Conservation (phyloP, 2,888 invertebrate genomes). For the Clunio marinus region DNA sequence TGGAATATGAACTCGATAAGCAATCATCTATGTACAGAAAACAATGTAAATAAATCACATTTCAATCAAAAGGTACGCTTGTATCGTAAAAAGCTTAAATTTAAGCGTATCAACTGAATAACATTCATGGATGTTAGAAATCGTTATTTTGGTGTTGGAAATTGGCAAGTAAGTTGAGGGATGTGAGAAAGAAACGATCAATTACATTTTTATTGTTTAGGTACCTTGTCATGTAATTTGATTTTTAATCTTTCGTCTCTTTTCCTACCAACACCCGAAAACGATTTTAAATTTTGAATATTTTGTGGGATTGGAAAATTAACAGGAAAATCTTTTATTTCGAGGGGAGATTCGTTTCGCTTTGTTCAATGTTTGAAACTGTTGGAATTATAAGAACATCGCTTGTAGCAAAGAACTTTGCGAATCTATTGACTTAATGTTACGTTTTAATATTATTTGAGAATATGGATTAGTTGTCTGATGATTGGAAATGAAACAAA, state of each 20-base stretch:
- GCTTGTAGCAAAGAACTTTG: not conserved
- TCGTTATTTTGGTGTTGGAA: too few relatives aligned
- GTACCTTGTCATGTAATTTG: slow-evolving; percentile 38
- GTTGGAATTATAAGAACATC: not conserved
- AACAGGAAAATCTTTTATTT: not conserved
- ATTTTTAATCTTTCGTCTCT: slow-evolving; percentile 28
- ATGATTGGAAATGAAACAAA: not conserved
- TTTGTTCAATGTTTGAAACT: not conserved
- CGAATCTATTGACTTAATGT: slow-evolving; percentile 9
- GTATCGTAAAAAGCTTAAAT: too few relatives aligned
- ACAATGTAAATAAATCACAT: too few relatives aligned
- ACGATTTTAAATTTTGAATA: not conserved
- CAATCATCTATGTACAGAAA: too few relatives aligned
- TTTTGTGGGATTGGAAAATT: slow-evolving; percentile 22
- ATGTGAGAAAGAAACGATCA: slow-evolving; percentile 24
- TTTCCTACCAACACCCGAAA: not conserved
- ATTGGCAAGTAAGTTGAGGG: not conserved
- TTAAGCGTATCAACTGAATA: slow-evolving; percentile 24
- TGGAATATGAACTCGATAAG: too few relatives aligned
- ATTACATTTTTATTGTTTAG: slow-evolving; percentile 33
- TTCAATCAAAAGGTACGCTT: too few relatives aligned
- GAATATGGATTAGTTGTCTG: too few relatives aligned
- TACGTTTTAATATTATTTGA: too few relatives aligned
- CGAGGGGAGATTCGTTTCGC: slow-evolving; percentile 7
- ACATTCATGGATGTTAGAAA: not conserved